These are phyloP conservation scores for Pachymerium ferrugineum DNA, from an alignment of 2,888 invertebrate species.

Conservation along the genomic window DNA sequence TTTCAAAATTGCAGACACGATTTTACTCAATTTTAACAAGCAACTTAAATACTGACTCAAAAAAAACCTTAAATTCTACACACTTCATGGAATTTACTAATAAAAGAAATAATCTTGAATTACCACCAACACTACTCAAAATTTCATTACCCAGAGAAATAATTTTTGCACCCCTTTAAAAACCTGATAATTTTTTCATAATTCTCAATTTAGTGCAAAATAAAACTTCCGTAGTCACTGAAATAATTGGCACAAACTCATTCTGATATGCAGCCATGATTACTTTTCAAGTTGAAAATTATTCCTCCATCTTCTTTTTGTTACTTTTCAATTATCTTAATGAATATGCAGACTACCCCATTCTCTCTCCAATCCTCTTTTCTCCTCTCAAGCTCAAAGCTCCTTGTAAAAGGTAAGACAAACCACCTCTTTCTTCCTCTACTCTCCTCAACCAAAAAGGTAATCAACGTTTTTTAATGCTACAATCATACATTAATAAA, in stretches of 20 bases:
- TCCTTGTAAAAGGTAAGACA: background rate
- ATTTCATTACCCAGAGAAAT: too few species aligned
- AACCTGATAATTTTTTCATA: too few species aligned
- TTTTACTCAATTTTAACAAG: too few species aligned
- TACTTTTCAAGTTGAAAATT: constrained; percentile 16
- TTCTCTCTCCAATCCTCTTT: constrained; percentile 1
- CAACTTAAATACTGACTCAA: too few species aligned
- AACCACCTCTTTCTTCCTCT: background rate
- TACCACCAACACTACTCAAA: too few species aligned
- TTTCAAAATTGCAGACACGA: too few species aligned
- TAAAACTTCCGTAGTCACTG: background rate
- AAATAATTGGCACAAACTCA: constrained; percentile 1
- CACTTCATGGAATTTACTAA: too few species aligned
- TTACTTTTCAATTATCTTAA: constrained; percentile 20
- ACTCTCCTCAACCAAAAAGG: background rate
- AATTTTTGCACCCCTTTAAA: too few species aligned
- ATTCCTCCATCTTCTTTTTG: constrained; percentile 11
- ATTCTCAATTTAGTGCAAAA: background rate
- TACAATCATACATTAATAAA: background rate
- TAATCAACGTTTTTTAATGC: background rate
- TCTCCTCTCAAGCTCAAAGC: background rate
- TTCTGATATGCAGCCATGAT: background rate
- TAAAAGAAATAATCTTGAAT: too few species aligned
- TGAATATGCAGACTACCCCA: constrained; percentile 2
- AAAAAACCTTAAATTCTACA: too few species aligned